A percentile compares a stretch with the other conserved stretches of the same genome.
Evolutionary conservation across 2,888 invertebrate species (phyloP).

Genomic region (Rotaria socialis): DNA sequence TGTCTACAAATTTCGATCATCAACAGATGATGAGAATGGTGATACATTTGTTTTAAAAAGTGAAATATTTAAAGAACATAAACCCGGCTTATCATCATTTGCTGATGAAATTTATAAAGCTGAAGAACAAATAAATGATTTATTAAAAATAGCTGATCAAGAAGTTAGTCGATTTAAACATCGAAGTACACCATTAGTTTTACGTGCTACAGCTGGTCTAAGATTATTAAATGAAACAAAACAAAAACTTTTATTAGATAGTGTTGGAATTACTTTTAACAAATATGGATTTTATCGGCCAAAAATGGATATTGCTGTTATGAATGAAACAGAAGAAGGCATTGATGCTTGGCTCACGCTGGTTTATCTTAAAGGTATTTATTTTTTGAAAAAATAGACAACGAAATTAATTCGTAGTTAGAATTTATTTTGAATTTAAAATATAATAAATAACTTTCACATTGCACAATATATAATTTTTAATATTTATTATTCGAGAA

Average conservation of each 20-base stretch:
- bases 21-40: slow-evolving; percentile 34
- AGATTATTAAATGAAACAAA: slow-evolving; percentile 39
- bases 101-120: slow-evolving; percentile 1
- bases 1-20: slow-evolving; percentile 39
- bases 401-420: too few relatives aligned
- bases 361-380: slow-evolving; percentile 42
- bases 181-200: slow-evolving; percentile 33
- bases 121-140: not conserved
- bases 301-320: slow-evolving; percentile 37
- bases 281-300: slow-evolving; percentile 40
- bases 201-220: slow-evolving; percentile 46
- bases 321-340: slow-evolving; percentile 45
- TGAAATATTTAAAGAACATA: slow-evolving; percentile 24
- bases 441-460: too few relatives aligned
- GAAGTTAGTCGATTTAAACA: slow-evolving; percentile 38
- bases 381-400: too few relatives aligned
- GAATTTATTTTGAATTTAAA: too few relatives aligned
- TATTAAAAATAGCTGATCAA: slow-evolving; percentile 21
- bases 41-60: slow-evolving; percentile 34
- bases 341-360: slow-evolving; percentile 47
- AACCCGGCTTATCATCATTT: slow-evolving; percentile 46
- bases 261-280: slow-evolving; percentile 19
- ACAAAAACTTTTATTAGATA: slow-evolving; percentile 36
- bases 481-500: too few relatives aligned
- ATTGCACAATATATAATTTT: too few relatives aligned